phyloP scores from a whole-genome alignment of 2,797 vertebrate genomes.

The Gymnopithys bicolor region DNA sequence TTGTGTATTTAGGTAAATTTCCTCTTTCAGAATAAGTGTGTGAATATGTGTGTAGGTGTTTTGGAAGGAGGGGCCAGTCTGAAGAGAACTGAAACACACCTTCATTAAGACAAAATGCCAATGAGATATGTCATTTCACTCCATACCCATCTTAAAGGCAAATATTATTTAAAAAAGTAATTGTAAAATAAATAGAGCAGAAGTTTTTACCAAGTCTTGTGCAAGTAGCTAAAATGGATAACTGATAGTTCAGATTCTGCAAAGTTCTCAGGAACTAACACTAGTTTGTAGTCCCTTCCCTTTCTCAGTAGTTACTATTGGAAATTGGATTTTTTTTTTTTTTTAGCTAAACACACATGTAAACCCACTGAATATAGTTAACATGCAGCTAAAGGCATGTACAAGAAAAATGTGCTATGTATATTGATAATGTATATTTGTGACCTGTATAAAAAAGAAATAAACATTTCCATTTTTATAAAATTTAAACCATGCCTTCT shows the following conservation, averaged over 20 bases:
- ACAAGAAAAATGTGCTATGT: not conserved
- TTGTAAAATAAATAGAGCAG: not conserved
- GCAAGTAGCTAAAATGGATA: not conserved
- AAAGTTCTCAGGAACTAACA: not conserved
- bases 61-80: not conserved
- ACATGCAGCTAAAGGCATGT: not conserved
- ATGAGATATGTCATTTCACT: not conserved
- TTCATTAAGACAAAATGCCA: not conserved
- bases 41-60: not conserved
- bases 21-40: not conserved
- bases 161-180: not conserved
- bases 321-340: not conserved
- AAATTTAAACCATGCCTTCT: not conserved
- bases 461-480: not conserved
- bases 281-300: not conserved
- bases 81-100: not conserved
- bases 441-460: not conserved
- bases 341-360: not conserved
- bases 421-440: not conserved
- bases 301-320: not conserved
- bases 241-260: not conserved
- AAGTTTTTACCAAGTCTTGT: not conserved
- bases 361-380: not conserved
- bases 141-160: not conserved
- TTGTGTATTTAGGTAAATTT: not conserved